A percentile compares a stretch with the other conserved stretches of the same genome.
phyloP scores from a whole-genome alignment of 2,797 vertebrate species.

The Etheostoma nigrum region DNA sequence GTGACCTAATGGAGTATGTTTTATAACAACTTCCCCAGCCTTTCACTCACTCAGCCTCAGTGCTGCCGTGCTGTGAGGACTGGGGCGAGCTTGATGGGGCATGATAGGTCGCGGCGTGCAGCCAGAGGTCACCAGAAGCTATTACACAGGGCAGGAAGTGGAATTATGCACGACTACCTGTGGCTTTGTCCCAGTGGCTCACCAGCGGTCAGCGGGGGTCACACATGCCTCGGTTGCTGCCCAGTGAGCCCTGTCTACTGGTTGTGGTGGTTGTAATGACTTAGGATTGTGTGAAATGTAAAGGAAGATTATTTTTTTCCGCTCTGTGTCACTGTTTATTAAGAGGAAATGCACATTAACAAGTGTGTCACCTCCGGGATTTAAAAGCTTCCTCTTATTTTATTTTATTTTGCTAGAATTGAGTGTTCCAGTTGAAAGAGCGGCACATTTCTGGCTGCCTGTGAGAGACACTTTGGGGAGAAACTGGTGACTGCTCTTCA shows the following conservation, averaged over 20 bases:
- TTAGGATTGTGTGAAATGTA: conserved; percentile 8
- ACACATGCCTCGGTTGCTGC: conserved; percentile 56
- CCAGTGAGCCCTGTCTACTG: conserved; percentile 50
- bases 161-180: conserved; percentile 74
- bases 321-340: conserved; percentile 40
- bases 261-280: not conserved
- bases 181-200: conserved; percentile 50
- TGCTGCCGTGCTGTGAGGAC: conserved; percentile 34
- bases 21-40: not conserved
- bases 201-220: conserved; percentile 57
- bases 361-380: conserved; percentile 40
- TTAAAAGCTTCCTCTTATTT: conserved; percentile 25
- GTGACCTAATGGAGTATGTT: conserved; percentile 16
- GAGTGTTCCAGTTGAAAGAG: conserved; percentile 43
- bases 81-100: conserved; percentile 40
- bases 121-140: conserved; percentile 63
- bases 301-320: conserved; percentile 4
- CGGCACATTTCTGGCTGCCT: conserved; percentile 28
- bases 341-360: conserved; percentile 50
- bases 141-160: conserved; percentile 72
- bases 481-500: conserved; percentile 39
- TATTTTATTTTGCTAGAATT: not conserved
- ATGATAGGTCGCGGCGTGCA: conserved; percentile 40
- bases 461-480: conserved; percentile 48
- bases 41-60: conserved; percentile 11